Evolutionary conservation across 2,797 vertebrate species (phyloP).

Genomic region (Muraenolepis orangiensis): DNA sequence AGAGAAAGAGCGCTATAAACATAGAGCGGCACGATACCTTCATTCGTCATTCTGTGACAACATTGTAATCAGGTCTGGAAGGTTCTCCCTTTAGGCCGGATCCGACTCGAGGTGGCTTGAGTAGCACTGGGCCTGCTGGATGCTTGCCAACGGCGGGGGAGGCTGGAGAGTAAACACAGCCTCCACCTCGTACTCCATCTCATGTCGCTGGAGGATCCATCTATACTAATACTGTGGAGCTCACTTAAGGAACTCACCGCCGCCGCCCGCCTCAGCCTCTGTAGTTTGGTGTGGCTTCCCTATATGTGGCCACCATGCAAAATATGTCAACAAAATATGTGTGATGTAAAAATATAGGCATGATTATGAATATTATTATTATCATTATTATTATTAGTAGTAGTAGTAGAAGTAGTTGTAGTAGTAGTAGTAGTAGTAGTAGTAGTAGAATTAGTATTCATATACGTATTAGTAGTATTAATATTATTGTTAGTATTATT

Average conservation of each 20-base stretch:
- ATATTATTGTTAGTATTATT: too few relatives aligned
- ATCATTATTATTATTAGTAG: too few relatives aligned
- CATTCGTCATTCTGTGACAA: constrained; percentile 70
- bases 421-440: background rate
- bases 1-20: constrained; percentile 44
- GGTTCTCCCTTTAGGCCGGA: constrained; percentile 56
- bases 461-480: background rate
- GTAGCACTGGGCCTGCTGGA: constrained; percentile 52
- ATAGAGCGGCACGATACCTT: constrained; percentile 61
- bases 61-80: constrained; percentile 66
- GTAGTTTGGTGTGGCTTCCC: background rate
- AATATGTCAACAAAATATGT: background rate
- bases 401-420: background rate
- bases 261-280: constrained; percentile 19
- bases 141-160: constrained; percentile 51
- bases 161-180: constrained; percentile 53
- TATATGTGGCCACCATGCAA: background rate
- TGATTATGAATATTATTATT: background rate
- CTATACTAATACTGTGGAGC: constrained; percentile 48
- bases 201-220: constrained; percentile 44
- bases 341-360: background rate
- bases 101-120: constrained; percentile 51
- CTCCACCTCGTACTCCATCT: constrained; percentile 44
- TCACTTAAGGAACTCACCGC: constrained; percentile 33
- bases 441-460: background rate